A percentile compares a stretch with the other conserved stretches of the same genome.
Conservation (phyloP, 2,113 vertebrate genomes). For the Cacatua alba region DNA sequence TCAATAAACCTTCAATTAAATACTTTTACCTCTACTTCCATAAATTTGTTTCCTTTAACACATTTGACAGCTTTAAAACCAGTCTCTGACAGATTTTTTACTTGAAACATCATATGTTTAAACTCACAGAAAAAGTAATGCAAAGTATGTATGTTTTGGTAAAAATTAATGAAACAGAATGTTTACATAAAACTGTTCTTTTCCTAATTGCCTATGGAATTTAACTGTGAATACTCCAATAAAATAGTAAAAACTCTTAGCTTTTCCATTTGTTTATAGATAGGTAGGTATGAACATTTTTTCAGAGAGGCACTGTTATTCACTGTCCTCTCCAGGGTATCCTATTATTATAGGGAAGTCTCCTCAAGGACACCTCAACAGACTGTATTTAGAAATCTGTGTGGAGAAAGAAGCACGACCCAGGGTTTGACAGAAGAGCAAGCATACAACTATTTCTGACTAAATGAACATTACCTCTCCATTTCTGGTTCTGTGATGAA, state of each 20-base stretch:
- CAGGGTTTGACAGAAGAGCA: neutral
- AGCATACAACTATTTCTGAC: neutral
- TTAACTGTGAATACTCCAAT: neutral
- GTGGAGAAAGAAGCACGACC: neutral
- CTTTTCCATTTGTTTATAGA: neutral
- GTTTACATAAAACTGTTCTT: neutral
- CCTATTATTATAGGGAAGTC: neutral
- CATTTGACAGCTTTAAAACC: neutral
- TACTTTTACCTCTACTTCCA: conserved; percentile 47
- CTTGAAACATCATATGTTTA: neutral
- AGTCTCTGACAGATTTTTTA: neutral
- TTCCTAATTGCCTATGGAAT: neutral
- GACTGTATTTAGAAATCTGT: rapidly evolving
- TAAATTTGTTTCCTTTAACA: conserved; percentile 37
- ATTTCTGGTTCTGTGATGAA: neutral
- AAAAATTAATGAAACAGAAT: neutral
- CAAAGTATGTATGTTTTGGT: neutral
- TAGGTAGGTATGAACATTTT: rapidly evolving
- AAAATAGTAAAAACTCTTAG: neutral
- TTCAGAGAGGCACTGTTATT: neutral
- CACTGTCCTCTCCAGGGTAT: neutral
- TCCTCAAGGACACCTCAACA: neutral
- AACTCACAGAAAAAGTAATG: neutral
- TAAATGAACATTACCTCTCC: neutral
- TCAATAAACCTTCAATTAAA: conserved; percentile 62